A percentile compares a stretch with the other conserved stretches of the same genome.
These are phyloP conservation scores for Drosophila antonietae DNA, from an alignment of 2,888 invertebrate genomes.

Conservation along the genomic window DNA sequence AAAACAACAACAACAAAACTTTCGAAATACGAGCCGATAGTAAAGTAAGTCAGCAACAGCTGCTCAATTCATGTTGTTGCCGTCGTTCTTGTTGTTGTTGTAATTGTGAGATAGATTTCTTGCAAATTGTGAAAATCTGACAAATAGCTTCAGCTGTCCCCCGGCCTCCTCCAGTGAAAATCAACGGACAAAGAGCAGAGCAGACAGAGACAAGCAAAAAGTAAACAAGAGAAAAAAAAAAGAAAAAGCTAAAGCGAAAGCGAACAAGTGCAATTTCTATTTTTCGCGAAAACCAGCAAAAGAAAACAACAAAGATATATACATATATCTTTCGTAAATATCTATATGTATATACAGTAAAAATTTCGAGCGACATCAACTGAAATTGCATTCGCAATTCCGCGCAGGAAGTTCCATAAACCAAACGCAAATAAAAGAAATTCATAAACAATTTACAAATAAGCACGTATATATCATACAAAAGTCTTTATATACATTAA, in stretches of 20 bases:
- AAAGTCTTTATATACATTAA: slow-evolving; percentile 4
- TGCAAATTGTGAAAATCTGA: slow-evolving; percentile 57
- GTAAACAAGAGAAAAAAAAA: no score
- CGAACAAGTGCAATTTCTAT: slow-evolving; percentile 69
- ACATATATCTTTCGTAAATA: background rate
- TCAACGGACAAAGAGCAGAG: slow-evolving; percentile 11
- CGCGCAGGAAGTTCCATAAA: slow-evolving; percentile 60
- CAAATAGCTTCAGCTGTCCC: slow-evolving; percentile 16
- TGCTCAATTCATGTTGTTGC: slow-evolving; percentile 11
- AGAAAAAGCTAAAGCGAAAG: slow-evolving; percentile 51
- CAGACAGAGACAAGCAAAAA: slow-evolving; percentile 20
- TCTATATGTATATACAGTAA: slow-evolving; percentile 4
- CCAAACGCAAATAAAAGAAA: slow-evolving; percentile 43
- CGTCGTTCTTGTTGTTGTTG: slow-evolving; percentile 27
- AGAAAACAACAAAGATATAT: slow-evolving; percentile 12
- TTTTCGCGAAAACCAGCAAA: slow-evolving; percentile 40
- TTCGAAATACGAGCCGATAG: slow-evolving; percentile 71
- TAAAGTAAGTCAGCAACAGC: slow-evolving; percentile 73
- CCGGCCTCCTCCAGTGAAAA: slow-evolving; percentile 24
- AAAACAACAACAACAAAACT: slow-evolving; percentile 55
- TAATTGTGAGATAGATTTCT: slow-evolving; percentile 40
- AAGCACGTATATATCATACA: slow-evolving; percentile 19
- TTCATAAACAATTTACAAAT: slow-evolving; percentile 52
- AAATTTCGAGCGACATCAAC: slow-evolving; percentile 19
- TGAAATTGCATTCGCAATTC: slow-evolving; percentile 45